Percentiles rank a stretch among this genome's conserved stretches.
Evolutionary conservation across 2,113 vertebrate species (phyloP).

Genomic region (Hippocampus abdominalis): DNA sequence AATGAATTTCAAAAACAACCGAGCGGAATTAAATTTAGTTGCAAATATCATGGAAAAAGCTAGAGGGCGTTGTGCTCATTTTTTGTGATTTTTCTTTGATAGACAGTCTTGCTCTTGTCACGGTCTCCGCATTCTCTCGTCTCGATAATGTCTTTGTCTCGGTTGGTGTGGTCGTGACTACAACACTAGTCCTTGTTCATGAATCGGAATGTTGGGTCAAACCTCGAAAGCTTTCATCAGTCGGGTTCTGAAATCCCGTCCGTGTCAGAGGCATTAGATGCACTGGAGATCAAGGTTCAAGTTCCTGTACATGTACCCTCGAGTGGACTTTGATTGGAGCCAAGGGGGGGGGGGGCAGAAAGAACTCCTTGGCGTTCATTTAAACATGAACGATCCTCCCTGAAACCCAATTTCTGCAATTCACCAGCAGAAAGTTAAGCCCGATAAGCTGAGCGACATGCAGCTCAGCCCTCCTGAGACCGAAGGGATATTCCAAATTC

Average conservation of each 20-base stretch:
- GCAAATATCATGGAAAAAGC: no score
- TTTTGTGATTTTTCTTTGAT: no score
- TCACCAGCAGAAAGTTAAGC: not conserved
- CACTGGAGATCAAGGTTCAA: not conserved
- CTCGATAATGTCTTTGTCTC: no score
- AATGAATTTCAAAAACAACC: no score
- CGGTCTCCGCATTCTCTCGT: no score
- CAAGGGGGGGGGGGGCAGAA: not conserved
- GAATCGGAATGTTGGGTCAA: no score
- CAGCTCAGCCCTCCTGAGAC: slow-evolving; percentile 36
- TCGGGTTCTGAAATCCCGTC: not conserved
- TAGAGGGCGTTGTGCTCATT: no score
- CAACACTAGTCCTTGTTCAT: no score
- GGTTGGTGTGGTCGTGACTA: no score
- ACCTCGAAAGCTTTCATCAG: not conserved
- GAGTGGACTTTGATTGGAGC: not conserved
- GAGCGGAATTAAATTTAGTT: no score
- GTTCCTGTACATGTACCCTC: not conserved
- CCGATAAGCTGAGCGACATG: slow-evolving; percentile 6
- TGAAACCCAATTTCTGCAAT: not conserved
- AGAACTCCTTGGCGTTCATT: not conserved
- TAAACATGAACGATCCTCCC: not conserved
- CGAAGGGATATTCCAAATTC: slow-evolving; percentile 51
- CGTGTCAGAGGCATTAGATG: not conserved
- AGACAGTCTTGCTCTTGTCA: no score